phyloP scores from a whole-genome alignment of 1,140 invertebrate species.

The Steinernema feltiae region DNA sequence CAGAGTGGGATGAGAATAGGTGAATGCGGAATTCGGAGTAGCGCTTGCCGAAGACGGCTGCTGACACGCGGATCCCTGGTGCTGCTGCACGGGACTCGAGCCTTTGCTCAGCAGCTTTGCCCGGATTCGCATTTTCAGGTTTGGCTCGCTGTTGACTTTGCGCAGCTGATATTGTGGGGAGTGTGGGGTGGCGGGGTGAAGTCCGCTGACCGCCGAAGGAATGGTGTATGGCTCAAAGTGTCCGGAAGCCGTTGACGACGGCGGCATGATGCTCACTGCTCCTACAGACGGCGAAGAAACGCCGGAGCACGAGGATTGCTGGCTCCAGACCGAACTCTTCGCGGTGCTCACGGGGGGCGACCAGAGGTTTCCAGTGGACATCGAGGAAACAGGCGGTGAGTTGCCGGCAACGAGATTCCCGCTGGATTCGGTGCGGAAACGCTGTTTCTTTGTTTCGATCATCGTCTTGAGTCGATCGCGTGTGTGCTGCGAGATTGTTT shows the following conservation, averaged over 20 bases:
- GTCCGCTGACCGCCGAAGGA: slow-evolving; percentile 22
- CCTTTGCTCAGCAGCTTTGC: slow-evolving; percentile 54
- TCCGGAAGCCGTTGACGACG: slow-evolving; percentile 16
- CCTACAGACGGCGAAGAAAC: background rate
- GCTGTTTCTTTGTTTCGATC: slow-evolving; percentile 53
- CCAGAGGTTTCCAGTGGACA: background rate
- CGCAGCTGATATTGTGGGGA: slow-evolving; percentile 51
- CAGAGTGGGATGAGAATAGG: slow-evolving; percentile 24
- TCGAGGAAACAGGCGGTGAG: slow-evolving; percentile 2
- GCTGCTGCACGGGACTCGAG: slow-evolving; percentile 28
- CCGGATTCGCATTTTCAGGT: slow-evolving; percentile 53
- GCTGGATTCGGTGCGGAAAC: slow-evolving; percentile 29
- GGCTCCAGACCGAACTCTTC: background rate
- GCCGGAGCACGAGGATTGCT: background rate
- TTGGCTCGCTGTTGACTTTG: slow-evolving; percentile 57
- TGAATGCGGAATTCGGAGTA: slow-evolving; percentile 24
- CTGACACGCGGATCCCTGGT: background rate
- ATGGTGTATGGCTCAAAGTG: slow-evolving; percentile 55
- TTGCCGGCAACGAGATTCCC: background rate
- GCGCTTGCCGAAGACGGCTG: background rate
- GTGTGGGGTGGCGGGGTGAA: slow-evolving; percentile 19
- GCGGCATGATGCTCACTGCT: background rate
- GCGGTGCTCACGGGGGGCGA: background rate
- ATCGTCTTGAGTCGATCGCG: slow-evolving; percentile 49
- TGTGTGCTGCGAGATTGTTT: slow-evolving; percentile 47